phyloP scores from a whole-genome alignment of 2,113 vertebrate species.

The Rhynchopsitta pachyrhyncha region DNA sequence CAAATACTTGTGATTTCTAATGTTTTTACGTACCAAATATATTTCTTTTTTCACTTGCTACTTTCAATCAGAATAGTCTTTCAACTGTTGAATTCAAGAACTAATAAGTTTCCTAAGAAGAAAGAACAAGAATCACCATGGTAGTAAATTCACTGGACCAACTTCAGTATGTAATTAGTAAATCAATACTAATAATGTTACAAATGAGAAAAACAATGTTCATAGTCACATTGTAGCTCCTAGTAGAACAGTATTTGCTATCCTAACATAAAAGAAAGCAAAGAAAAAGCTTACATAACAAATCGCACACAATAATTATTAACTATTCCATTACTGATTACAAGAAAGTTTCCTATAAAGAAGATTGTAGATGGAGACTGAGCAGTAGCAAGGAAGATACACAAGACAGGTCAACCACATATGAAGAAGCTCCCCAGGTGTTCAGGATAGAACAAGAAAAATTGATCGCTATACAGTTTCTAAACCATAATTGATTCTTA shows the following conservation, averaged over 20 bases:
- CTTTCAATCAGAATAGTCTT: not conserved
- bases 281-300: not conserved
- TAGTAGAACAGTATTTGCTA: not conserved
- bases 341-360: not conserved
- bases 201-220: not conserved
- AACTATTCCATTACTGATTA: conserved; percentile 10
- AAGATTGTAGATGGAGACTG: not conserved
- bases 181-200: not conserved
- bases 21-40: not conserved
- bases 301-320: not conserved
- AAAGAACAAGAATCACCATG: not conserved
- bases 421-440: not conserved
- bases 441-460: not conserved
- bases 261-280: not conserved
- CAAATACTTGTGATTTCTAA: not conserved
- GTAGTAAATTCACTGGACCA: not conserved
- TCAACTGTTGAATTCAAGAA: not conserved
- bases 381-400: not conserved
- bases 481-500: not conserved
- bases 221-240: not conserved
- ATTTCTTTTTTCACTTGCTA: not conserved
- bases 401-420: not conserved
- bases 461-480: not conserved
- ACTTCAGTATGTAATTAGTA: not conserved
- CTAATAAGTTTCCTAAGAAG: not conserved